These are phyloP conservation scores for Pangasianodon hypophthalmus DNA, from an alignment of 2,113 vertebrate genomes.

Conservation along the genomic window DNA sequence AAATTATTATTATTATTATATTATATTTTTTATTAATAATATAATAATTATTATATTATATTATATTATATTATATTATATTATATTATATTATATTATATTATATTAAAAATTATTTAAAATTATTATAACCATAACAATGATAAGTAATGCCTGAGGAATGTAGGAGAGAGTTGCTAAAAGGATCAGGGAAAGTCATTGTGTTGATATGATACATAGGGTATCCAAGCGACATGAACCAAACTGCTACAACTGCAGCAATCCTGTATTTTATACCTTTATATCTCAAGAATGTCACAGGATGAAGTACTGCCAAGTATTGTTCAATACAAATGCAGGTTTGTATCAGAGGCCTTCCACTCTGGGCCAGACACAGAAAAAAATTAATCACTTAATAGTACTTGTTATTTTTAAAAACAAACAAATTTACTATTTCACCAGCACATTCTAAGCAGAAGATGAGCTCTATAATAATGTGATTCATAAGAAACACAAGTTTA, in stretches of 20 bases:
- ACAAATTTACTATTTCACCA: background rate
- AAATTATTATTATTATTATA: no score
- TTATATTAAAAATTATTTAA: no score
- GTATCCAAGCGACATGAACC: background rate
- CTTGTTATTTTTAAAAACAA: background rate
- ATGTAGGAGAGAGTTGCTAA: background rate
- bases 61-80: no score
- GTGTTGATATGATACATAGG: accelerated
- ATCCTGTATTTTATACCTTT: constrained; percentile 37
- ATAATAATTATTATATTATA: no score
- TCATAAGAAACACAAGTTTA: no score
- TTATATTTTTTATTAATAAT: no score
- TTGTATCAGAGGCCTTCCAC: constrained; percentile 25
- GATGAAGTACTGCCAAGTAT: constrained; percentile 40
- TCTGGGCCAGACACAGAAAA: constrained; percentile 1
- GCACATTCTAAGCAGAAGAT: no score
- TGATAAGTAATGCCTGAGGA: background rate
- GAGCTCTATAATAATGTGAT: no score
- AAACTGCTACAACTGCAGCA: background rate
- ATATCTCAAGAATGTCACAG: constrained; percentile 43
- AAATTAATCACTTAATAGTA: background rate
- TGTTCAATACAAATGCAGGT: constrained; percentile 38
- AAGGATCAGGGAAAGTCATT: background rate
- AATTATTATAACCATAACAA: background rate
- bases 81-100: no score